Base-by-base conservation (phyloP, 2,113 vertebrate genomes). In the Oryzias woworae region DNA sequence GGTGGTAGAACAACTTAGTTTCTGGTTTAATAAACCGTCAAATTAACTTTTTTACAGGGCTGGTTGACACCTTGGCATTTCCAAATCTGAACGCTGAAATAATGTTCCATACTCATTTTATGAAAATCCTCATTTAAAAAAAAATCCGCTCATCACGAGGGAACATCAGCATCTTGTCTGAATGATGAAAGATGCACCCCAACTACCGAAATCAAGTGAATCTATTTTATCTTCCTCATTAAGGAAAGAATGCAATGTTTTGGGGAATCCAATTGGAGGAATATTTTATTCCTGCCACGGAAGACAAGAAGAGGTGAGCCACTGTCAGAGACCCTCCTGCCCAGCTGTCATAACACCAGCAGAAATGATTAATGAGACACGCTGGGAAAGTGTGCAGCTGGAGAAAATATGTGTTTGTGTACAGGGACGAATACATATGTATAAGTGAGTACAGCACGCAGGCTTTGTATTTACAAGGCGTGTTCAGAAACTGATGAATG, bases 321-420 rank as follows among this genome's bases (percentile, higher is more conserved):
- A 22, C 71, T 58, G 78, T 76, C 75, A 64, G 3, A 54, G 69
- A 73, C 70, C 80, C 43, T 42, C 76, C 64, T 73, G 52, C 76
- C 58, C 53, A 1, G 66, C 84, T 86, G 83, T 87, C 83, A 81
- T 58, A 53, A 75, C 76, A 63, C 74, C 65, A 47, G 62, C 26
- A 57, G 63, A 68, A 53, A 62, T 85, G 78, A 87, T 87, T 82
- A 79, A 85, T 87, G 80, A 77, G 73, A 58, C 31, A 51, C 45
- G 69, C 7, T 54, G 55, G 58, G 65, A 62, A 56, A 44, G 63
- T 23, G 55, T 61, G 50, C 16, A 13, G 60, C 54, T 54, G 31
- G 52, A 55, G 46, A 24, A 63, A 31, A 56, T 57, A 49, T 66
- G 58, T 45, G 42, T 57, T 42, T 57, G 49, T 65, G 55, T 63